Conservation (phyloP, 2,113 vertebrate genomes). For the Oreocharis arfaki region DNA sequence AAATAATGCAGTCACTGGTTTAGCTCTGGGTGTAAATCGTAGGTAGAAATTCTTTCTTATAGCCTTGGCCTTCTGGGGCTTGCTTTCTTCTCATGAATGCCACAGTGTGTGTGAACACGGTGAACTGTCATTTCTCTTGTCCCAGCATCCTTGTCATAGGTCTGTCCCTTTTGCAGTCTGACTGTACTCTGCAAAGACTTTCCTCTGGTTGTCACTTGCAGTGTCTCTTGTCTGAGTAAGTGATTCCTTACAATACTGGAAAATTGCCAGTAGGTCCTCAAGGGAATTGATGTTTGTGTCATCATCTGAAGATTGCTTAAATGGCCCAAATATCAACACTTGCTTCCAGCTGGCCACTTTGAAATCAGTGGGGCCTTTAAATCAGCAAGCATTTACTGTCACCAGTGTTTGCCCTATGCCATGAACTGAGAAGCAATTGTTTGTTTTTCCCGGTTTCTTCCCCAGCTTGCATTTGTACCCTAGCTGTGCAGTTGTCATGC, state of each 20-base stretch:
- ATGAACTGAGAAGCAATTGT: not conserved
- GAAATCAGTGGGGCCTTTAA: not conserved
- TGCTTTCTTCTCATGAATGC: not conserved
- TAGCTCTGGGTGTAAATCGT: not conserved
- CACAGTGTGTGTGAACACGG: not conserved
- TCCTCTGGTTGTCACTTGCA: not conserved
- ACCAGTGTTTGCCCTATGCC: not conserved
- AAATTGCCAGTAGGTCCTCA: not conserved
- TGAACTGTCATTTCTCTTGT: not conserved
- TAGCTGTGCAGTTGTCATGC: not conserved
- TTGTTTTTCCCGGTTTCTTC: not conserved
- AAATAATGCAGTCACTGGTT: not conserved
- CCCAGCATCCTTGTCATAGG: not conserved
- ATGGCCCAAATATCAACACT: not conserved
- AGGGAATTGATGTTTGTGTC: not conserved
- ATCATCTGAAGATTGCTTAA: not conserved
- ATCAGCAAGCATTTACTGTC: not conserved
- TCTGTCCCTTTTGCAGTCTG: not conserved
- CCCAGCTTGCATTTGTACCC: not conserved
- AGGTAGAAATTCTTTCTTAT: not conserved
- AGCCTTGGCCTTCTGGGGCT: not conserved
- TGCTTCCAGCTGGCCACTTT: not conserved
- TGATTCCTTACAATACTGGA: not conserved
- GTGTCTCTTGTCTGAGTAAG: not conserved
- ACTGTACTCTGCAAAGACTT: not conserved